Conservation (phyloP, 2,888 invertebrate genomes). For the Dicyrtoma fusca region DNA sequence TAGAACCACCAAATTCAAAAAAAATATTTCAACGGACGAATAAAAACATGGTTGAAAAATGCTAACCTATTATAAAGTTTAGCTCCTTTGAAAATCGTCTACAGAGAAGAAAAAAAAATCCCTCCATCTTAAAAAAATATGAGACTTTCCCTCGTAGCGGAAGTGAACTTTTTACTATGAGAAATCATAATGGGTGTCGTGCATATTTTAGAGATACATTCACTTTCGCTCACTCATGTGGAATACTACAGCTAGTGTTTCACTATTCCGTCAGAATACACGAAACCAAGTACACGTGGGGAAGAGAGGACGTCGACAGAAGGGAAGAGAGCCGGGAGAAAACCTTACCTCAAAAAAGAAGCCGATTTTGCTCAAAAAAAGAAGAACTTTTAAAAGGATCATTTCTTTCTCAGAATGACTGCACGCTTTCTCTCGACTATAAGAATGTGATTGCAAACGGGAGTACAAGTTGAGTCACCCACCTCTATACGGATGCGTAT, state of each 20-base stretch:
- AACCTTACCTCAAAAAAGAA: constrained; percentile 4
- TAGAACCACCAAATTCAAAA: no score
- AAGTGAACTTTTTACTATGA: constrained; percentile 22
- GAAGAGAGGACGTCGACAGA: background rate
- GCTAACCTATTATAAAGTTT: no score
- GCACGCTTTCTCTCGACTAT: no score
- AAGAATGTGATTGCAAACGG: no score
- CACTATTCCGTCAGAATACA: background rate
- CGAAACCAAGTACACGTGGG: background rate
- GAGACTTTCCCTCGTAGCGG: background rate
- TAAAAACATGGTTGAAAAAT: no score
- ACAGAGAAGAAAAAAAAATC: background rate
- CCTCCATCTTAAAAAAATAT: background rate
- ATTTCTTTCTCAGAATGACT: constrained; percentile 27
- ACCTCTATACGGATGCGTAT: no score
- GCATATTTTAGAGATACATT: no score
- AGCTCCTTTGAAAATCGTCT: no score
- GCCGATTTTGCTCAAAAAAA: constrained; percentile 25
- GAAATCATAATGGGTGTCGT: background rate
- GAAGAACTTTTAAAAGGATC: constrained; percentile 34
- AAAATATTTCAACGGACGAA: no score
- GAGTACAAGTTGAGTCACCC: no score
- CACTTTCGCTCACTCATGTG: no score
- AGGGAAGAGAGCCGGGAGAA: background rate
- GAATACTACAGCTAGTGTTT: no score